These are phyloP conservation scores for Drosophila meridionalis DNA, from an alignment of 2,888 invertebrate species.

Conservation along the genomic window DNA sequence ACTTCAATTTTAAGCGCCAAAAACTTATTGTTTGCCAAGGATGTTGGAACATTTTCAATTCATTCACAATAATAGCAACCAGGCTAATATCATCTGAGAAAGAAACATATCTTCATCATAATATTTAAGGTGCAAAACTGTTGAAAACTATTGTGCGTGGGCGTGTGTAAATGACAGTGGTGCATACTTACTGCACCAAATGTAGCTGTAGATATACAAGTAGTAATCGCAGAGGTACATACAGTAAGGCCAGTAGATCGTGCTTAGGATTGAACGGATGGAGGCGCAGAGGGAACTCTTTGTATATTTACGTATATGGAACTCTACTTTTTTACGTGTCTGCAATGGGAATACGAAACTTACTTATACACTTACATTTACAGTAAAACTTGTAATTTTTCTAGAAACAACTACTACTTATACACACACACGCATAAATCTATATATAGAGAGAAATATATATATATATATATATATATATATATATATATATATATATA, in stretches of 20 bases:
- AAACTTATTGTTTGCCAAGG: slow-evolving; percentile 12
- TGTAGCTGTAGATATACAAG: slow-evolving; percentile 24
- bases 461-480: slow-evolving; percentile 15
- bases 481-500: slow-evolving; percentile 13
- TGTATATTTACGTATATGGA: slow-evolving; percentile 71
- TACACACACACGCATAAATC: slow-evolving; percentile 27
- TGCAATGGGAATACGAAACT: slow-evolving; percentile 39
- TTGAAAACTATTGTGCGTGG: slow-evolving; percentile 63
- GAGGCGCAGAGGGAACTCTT: slow-evolving; percentile 43
- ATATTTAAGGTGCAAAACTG: slow-evolving; percentile 80
- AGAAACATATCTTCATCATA: slow-evolving; percentile 85
- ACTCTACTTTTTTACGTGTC: slow-evolving; percentile 75
- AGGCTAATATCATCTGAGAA: slow-evolving; percentile 85
- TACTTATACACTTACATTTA: slow-evolving; percentile 67
- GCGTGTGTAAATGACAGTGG: slow-evolving; percentile 24
- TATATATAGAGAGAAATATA: slow-evolving; percentile 3
- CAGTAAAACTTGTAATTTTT: slow-evolving; percentile 70
- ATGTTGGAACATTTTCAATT: slow-evolving; percentile 24
- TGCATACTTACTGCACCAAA: slow-evolving; percentile 34
- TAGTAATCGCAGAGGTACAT: background rate
- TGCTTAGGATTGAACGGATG: slow-evolving; percentile 22
- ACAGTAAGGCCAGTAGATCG: slow-evolving; percentile 26
- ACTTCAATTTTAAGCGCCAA: background rate
- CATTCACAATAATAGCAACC: slow-evolving; percentile 64
- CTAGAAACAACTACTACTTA: slow-evolving; percentile 64